Evolutionary conservation across 2,797 vertebrate genomes (phyloP).

Genomic region (Gymnothorax reevesii): DNA sequence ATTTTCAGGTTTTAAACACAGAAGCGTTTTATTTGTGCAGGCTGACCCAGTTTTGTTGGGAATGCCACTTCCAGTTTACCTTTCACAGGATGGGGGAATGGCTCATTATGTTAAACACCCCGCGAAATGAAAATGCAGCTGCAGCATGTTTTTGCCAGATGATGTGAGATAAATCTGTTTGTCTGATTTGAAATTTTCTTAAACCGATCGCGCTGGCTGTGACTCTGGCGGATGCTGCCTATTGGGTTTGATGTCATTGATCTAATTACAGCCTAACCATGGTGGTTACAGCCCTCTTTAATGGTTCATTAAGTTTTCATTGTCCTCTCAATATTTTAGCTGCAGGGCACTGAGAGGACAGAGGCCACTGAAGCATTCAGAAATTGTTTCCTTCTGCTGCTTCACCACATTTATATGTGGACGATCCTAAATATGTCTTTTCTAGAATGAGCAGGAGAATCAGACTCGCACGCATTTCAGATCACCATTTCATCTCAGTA

Average conservation of each 20-base stretch:
- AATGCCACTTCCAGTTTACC: not conserved
- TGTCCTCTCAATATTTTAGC: not conserved
- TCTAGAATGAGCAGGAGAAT: not conserved
- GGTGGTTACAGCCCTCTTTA: not conserved
- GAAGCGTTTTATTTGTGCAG: not conserved
- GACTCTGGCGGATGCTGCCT: not conserved
- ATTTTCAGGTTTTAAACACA: not conserved
- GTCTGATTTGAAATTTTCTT: slow-evolving; percentile 9
- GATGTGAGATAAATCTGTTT: slow-evolving; percentile 21
- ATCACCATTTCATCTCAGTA: not conserved
- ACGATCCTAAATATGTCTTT: not conserved
- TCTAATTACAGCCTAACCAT: not conserved
- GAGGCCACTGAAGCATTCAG: not conserved
- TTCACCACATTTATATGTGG: not conserved
- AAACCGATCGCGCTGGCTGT: not conserved
- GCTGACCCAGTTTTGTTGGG: not conserved
- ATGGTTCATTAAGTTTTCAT: not conserved
- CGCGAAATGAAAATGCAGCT: slow-evolving; percentile 15
- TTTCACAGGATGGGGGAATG: not conserved
- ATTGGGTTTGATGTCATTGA: slow-evolving; percentile 14
- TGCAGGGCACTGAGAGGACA: not conserved
- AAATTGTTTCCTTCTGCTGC: not conserved
- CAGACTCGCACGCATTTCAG: not conserved
- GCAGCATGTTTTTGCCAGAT: not conserved
- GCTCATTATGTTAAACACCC: not conserved